These are phyloP conservation scores for Eumacrocentrus americanus DNA, from an alignment of 2,888 invertebrate genomes.

Conservation along the genomic window DNA sequence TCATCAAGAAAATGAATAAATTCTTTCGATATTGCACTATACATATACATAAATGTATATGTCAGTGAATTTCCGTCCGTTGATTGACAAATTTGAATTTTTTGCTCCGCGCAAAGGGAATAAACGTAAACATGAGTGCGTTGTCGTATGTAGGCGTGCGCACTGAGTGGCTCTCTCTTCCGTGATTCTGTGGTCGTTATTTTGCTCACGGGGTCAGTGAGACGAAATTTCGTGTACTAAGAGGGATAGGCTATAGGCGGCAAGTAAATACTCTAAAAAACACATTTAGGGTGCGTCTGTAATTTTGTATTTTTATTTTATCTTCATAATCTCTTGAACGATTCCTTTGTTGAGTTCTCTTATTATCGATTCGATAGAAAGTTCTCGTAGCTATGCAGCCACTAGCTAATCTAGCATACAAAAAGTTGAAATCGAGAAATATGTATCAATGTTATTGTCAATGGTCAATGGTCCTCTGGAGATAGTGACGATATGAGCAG, in stretches of 20 bases:
- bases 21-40: no score
- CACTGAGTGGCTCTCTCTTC: not conserved
- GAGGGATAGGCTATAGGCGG: not conserved
- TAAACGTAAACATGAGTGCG: not conserved
- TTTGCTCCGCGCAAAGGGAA: not conserved
- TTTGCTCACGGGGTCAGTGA: constrained; percentile 14
- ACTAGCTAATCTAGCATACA: no score
- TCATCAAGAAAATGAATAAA: not conserved
- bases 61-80: not conserved
- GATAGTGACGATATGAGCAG: not conserved
- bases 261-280: not conserved
- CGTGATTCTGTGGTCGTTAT: constrained; percentile 7
- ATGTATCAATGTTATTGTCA: no score
- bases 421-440: no score
- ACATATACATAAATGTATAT: no score
- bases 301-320: no score
- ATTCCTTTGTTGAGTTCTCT: not conserved
- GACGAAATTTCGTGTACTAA: not conserved
- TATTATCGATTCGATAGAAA: not conserved
- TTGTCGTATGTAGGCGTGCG: constrained; percentile 8
- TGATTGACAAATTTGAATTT: not conserved
- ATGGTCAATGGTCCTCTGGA: no score
- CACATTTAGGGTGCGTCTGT: not conserved
- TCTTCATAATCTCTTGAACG: not conserved
- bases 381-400: not conserved